Percentiles rank a stretch among this genome's conserved stretches.
phyloP scores from a whole-genome alignment of 2,888 invertebrate genomes.

The Andrena bucephala region DNA sequence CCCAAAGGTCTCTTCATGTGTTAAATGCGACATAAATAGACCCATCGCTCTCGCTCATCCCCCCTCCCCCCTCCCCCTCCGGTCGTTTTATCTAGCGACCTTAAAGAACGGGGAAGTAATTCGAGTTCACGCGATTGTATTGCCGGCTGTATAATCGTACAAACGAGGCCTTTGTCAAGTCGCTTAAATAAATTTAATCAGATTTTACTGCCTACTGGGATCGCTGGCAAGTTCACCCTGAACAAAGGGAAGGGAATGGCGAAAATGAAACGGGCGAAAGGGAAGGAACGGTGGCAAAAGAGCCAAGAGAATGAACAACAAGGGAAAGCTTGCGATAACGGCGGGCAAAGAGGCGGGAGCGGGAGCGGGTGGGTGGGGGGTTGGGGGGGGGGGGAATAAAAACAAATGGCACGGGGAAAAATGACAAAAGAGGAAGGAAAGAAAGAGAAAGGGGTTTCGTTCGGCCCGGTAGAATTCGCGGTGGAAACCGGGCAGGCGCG shows the following conservation, averaged over 20 bases:
- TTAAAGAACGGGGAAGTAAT: slow-evolving; percentile 31
- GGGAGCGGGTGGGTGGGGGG: no score
- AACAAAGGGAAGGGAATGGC: neutral
- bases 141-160: neutral
- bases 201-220: slow-evolving; percentile 4
- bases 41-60: slow-evolving; percentile 35
- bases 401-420: neutral
- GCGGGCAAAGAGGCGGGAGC: neutral
- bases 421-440: slow-evolving; percentile 28
- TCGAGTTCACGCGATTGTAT: slow-evolving; percentile 23
- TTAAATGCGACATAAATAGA: slow-evolving; percentile 63
- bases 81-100: slow-evolving; percentile 46
- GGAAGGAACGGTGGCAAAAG: neutral
- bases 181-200: slow-evolving; percentile 25
- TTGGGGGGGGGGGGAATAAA: no score
- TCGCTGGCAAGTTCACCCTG: neutral
- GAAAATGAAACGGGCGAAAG: slow-evolving; percentile 1
- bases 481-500: slow-evolving; percentile 68
- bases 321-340: neutral
- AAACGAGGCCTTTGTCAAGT: slow-evolving; percentile 1
- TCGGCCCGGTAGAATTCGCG: slow-evolving; percentile 60
- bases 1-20: slow-evolving; percentile 52
- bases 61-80: slow-evolving; percentile 44
- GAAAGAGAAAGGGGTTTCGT: slow-evolving; percentile 36
- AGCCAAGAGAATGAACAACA: neutral